Conservation (phyloP, 2,797 vertebrate species). For the Ceyx erithaca region DNA sequence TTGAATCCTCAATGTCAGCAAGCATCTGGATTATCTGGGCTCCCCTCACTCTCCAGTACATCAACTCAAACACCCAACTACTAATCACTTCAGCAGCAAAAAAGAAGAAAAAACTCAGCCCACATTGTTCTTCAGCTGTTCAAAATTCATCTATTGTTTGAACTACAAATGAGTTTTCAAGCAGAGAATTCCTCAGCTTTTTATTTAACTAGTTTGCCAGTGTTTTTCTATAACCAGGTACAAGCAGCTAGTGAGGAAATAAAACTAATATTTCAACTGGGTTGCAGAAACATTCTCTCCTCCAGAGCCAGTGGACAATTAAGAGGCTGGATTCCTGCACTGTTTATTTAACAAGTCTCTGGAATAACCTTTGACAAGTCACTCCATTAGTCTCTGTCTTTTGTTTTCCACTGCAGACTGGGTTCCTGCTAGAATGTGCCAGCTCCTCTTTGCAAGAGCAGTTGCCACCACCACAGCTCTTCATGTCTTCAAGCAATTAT, state of each 20-base stretch:
- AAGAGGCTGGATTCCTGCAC: not conserved
- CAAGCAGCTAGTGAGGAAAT: not conserved
- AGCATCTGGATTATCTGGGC: not conserved
- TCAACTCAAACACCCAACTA: not conserved
- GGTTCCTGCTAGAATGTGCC: not conserved
- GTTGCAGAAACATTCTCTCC: not conserved
- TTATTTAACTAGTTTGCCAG: not conserved
- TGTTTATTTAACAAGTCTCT: slow-evolving; percentile 10
- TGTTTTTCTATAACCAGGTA: not conserved
- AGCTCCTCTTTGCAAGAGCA: not conserved
- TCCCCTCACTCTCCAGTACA: not conserved
- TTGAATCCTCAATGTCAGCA: not conserved
- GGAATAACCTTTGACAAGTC: slow-evolving; percentile 25
- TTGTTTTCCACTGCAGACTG: slow-evolving; percentile 24
- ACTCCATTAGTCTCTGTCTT: not conserved
- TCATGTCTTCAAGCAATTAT: slow-evolving; percentile 1
- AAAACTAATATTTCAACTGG: not conserved
- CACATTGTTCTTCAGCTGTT: not conserved
- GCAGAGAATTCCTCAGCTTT: not conserved
- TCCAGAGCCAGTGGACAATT: not conserved
- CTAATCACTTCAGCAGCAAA: not conserved
- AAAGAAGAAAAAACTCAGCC: not conserved
- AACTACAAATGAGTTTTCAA: too few relatives aligned
- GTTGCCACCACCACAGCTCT: not conserved
- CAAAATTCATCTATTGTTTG: not conserved